phyloP scores from a whole-genome alignment of 2,797 vertebrate species.

The Molossus molossus region DNA sequence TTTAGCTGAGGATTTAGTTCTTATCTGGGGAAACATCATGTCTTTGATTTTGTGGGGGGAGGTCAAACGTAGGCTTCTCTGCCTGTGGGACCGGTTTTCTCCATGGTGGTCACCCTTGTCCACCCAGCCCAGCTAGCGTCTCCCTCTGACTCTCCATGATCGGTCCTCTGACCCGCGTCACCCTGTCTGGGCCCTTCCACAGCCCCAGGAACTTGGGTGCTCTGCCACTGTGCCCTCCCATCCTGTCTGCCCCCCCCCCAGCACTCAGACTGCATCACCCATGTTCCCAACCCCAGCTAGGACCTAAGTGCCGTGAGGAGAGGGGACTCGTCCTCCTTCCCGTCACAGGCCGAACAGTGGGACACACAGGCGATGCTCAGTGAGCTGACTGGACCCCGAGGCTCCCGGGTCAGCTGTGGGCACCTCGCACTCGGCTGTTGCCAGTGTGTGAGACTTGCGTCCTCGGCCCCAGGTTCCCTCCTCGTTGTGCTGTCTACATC shows the following conservation, averaged over 20 bases:
- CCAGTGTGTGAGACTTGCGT: not conserved
- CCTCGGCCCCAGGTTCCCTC: conserved; percentile 17
- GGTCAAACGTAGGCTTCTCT: not conserved
- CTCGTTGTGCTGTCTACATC: not conserved
- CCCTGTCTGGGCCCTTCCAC: not conserved
- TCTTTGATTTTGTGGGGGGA: not conserved
- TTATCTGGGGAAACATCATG: not conserved
- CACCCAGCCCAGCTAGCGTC: not conserved
- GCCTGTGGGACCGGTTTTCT: not conserved
- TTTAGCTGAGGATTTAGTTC: not conserved
- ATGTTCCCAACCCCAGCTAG: not conserved
- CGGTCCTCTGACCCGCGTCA: not conserved
- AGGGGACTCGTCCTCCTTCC: no score
- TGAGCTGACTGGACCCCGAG: no score
- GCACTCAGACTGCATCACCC: not conserved
- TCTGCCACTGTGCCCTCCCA: not conserved
- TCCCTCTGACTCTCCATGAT: not conserved
- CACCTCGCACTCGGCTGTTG: not conserved
- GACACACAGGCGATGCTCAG: no score
- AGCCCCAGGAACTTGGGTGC: not conserved
- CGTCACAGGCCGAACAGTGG: no score
- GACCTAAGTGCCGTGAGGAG: not conserved
- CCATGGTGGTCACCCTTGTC: not conserved
- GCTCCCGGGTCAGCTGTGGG: no score
- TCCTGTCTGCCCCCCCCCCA: not conserved